Conservation (phyloP, 2,888 invertebrate species). For the Dorcus hopei region DNA sequence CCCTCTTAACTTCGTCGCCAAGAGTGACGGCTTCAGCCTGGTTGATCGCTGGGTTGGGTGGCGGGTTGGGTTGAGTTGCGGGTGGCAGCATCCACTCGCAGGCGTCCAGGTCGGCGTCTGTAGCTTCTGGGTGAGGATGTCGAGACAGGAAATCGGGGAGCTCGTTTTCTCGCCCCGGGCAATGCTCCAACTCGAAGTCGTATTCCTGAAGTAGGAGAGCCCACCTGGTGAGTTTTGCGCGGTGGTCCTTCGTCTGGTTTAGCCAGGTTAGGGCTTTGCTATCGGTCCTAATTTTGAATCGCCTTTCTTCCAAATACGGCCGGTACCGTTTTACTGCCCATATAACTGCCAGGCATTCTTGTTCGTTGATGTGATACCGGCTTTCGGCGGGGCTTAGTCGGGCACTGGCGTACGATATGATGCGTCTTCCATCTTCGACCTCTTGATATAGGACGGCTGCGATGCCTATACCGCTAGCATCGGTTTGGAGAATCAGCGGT, state of each 20-base stretch:
- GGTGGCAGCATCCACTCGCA: too few species aligned
- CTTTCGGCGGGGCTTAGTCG: slow-evolving; percentile 15
- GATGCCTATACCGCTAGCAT: slow-evolving; percentile 26
- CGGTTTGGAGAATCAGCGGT: slow-evolving; percentile 23
- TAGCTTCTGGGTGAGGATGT: background rate
- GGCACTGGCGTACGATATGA: slow-evolving; percentile 26
- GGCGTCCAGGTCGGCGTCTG: too few species aligned
- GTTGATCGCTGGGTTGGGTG: too few species aligned
- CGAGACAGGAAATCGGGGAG: background rate
- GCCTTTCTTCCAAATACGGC: slow-evolving; percentile 25
- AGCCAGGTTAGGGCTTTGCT: slow-evolving; percentile 20
- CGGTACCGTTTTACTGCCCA: slow-evolving; percentile 29
- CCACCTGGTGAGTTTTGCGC: slow-evolving; percentile 22
- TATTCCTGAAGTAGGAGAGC: slow-evolving; percentile 24
- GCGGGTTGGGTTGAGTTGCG: too few species aligned
- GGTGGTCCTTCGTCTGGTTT: slow-evolving; percentile 11
- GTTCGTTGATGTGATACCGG: slow-evolving; percentile 29
- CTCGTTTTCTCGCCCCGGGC: background rate
- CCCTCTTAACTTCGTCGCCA: too few species aligned
- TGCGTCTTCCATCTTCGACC: background rate
- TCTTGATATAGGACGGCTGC: slow-evolving; percentile 30
- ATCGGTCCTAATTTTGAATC: slow-evolving; percentile 23
- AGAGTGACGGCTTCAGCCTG: too few species aligned
- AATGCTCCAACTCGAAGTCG: slow-evolving; percentile 7
- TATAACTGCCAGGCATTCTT: slow-evolving; percentile 28